Evolutionary conservation across 1,140 invertebrate species (phyloP).

Genomic region (Drosophila burlai): DNA sequence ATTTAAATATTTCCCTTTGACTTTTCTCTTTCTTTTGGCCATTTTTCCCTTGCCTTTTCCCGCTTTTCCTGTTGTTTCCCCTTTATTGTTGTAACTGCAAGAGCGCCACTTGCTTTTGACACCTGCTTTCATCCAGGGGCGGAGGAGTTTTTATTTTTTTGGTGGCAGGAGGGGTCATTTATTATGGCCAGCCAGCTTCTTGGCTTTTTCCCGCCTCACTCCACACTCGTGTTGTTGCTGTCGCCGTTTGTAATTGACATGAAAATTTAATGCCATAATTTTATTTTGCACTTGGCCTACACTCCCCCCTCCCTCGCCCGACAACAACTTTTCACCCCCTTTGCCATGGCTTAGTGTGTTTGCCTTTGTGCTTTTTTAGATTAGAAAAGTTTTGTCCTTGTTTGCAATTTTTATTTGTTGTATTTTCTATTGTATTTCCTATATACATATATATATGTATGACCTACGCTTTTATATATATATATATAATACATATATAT

Average conservation of each 20-base stretch:
- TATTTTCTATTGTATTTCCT: neutral
- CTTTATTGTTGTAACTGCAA: constrained; percentile 50
- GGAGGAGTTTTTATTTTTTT: neutral
- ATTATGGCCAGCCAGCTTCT: constrained; percentile 54
- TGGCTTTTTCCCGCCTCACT: constrained; percentile 12
- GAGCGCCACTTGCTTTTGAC: constrained; percentile 56
- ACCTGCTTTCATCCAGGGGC: constrained; percentile 34
- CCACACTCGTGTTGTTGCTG: constrained; percentile 5
- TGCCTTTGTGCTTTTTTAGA: constrained; percentile 50
- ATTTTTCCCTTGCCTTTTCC: neutral
- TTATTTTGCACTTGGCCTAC: constrained; percentile 63
- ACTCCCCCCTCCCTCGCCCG: neutral
- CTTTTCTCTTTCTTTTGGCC: neutral
- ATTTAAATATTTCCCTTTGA: constrained; percentile 28
- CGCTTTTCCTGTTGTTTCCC: neutral
- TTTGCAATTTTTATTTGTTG: constrained; percentile 42
- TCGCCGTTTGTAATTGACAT: constrained; percentile 64
- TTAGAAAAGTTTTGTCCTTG: constrained; percentile 60
- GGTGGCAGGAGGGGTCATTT: constrained; percentile 29
- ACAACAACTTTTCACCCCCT: neutral
- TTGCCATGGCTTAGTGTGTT: constrained; percentile 14
- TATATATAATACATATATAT: neutral
- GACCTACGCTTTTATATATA: constrained; percentile 11
- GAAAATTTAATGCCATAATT: constrained; percentile 66
- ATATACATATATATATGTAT: constrained; percentile 21